These are phyloP conservation scores for Mactromeris polynyma DNA, from an alignment of 2,888 invertebrate species.

Conservation along the genomic window DNA sequence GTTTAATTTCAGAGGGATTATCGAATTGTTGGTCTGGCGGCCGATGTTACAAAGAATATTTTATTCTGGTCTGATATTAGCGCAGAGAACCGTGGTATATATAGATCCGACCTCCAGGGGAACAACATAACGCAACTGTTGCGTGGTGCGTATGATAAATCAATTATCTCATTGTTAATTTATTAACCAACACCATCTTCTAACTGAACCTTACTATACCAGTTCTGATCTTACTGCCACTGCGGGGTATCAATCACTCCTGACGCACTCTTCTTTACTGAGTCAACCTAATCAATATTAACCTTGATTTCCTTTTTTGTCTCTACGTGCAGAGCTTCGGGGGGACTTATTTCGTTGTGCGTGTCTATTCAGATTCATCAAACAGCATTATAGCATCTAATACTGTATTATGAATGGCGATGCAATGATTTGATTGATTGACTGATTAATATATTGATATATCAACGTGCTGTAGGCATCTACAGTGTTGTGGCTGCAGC, in stretches of 20 bases:
- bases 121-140: slow-evolving; percentile 70
- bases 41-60: slow-evolving; percentile 70
- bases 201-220: background rate
- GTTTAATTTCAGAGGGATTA: slow-evolving; percentile 58
- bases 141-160: slow-evolving; percentile 67
- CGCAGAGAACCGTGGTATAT: slow-evolving; percentile 72
- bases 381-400: background rate
- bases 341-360: background rate
- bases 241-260: background rate
- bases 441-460: too few relatives aligned
- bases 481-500: too few relatives aligned
- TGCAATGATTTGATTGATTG: background rate
- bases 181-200: background rate
- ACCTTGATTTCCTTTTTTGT: background rate
- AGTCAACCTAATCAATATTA: background rate
- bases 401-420: background rate
- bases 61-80: slow-evolving; percentile 81
- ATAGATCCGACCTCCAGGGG: slow-evolving; percentile 72
- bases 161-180: slow-evolving; percentile 7
- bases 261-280: background rate
- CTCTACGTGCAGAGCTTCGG: background rate
- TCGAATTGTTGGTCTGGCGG: slow-evolving; percentile 74
- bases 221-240: background rate
- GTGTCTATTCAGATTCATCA: background rate
- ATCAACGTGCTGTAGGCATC: too few relatives aligned